Conservation (phyloP, 37 sponge, comb jelly and placozoan species). For the Ianthella basta region DNA sequence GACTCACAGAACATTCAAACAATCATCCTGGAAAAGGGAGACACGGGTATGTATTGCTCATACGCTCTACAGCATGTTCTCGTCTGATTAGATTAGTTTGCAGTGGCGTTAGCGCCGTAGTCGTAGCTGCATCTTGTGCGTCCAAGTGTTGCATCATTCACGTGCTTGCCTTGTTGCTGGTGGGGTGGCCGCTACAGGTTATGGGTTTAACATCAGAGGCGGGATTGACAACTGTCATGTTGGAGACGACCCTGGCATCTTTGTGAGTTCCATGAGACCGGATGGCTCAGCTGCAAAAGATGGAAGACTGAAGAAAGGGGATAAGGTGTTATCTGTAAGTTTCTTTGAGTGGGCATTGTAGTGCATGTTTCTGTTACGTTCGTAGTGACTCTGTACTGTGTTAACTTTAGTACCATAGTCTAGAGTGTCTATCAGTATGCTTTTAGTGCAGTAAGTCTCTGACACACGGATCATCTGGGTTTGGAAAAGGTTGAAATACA, state of each 20-base stretch:
- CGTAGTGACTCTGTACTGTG: no score
- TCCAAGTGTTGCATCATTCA: no score
- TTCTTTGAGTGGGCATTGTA: not conserved
- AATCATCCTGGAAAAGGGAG: constrained; percentile 20
- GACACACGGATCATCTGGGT: no score
- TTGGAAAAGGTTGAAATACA: no score
- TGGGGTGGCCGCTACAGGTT: constrained; percentile 47
- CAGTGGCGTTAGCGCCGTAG: not conserved
- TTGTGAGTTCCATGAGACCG: constrained; percentile 77
- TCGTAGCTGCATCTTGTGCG: not conserved
- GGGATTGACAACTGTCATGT: constrained; percentile 74
- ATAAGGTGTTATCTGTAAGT: constrained; percentile 77
- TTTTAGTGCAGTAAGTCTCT: no score
- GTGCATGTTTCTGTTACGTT: no score
- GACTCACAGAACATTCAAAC: not conserved
- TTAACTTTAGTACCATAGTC: no score
- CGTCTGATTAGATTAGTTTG: not conserved
- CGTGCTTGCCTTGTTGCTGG: no score
- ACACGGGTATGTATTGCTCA: not conserved
- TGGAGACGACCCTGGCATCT: constrained; percentile 75
- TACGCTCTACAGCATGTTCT: not conserved
- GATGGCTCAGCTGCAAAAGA: constrained; percentile 86
- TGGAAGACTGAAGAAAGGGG: constrained; percentile 73
- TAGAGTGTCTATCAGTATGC: no score
- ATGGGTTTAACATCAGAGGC: constrained; percentile 89